These are phyloP conservation scores for Corvus hawaiiensis DNA, from an alignment of 2,113 vertebrate species.

Conservation along the genomic window DNA sequence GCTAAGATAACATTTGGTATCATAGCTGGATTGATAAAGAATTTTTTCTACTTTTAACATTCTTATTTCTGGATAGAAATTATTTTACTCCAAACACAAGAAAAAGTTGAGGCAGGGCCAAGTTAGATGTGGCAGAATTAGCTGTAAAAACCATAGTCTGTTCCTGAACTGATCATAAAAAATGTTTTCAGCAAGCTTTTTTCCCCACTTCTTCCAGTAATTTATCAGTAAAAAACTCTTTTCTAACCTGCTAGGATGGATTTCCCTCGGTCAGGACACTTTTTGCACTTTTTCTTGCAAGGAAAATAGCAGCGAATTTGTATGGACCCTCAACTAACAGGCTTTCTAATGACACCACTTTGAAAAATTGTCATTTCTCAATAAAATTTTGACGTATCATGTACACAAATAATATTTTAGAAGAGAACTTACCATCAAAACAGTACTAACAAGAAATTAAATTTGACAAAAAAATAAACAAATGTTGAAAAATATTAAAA, in stretches of 20 bases:
- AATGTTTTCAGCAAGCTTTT: not conserved
- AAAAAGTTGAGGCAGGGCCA: not conserved
- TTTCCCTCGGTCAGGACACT: not conserved
- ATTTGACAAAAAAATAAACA: not conserved
- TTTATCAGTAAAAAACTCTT: not conserved
- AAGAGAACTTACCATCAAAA: not conserved
- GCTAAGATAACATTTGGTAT: not conserved
- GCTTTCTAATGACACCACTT: not conserved
- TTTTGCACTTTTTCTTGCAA: not conserved
- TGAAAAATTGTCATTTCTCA: not conserved
- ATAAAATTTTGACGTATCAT: not conserved
- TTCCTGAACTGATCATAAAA: not conserved
- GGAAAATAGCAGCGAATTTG: not conserved
- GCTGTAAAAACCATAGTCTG: not conserved
- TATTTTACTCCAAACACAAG: not conserved
- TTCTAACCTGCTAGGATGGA: not conserved
- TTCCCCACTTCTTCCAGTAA: not conserved
- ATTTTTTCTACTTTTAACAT: not conserved
- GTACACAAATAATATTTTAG: not conserved
- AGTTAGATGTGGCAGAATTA: not conserved
- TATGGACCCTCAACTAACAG: not conserved
- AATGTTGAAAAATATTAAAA: not conserved
- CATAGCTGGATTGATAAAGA: not conserved
- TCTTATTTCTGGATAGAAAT: not conserved
- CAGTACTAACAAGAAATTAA: not conserved